A percentile compares a stretch with the other conserved stretches of the same genome.
These are phyloP conservation scores for Drosophila algonquin DNA, from an alignment of 2,888 invertebrate genomes.

Conservation along the genomic window DNA sequence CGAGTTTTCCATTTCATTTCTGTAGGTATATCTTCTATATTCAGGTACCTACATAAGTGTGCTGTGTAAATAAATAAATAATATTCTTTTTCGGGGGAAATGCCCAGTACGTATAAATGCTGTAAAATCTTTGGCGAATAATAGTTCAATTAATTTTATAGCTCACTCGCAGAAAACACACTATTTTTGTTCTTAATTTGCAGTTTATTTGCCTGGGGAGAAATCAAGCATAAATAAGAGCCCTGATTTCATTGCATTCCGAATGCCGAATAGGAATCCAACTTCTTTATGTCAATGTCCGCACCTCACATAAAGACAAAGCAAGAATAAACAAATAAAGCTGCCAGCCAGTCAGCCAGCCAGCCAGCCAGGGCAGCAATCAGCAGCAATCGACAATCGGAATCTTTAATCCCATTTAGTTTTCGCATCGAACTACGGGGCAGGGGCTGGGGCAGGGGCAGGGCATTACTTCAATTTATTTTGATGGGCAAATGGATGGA, in stretches of 20 bases:
- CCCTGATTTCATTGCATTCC: slow-evolving; percentile 27
- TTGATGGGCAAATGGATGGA: slow-evolving; percentile 66
- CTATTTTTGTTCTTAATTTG: background rate
- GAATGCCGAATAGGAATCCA: background rate
- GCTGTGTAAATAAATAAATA: too few species aligned
- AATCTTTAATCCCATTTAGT: slow-evolving; percentile 70
- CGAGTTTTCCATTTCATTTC: too few species aligned
- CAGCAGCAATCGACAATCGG: slow-evolving; percentile 48
- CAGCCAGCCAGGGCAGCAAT: slow-evolving; percentile 35
- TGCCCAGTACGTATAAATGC: too few species aligned
- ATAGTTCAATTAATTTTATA: slow-evolving; percentile 10
- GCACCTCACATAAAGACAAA: slow-evolving; percentile 21
- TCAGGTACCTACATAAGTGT: too few species aligned
- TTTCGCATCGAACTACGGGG: slow-evolving; percentile 49
- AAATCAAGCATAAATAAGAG: slow-evolving; percentile 13
- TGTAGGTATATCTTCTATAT: too few species aligned
- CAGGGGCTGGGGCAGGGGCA: background rate
- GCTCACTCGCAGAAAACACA: background rate
- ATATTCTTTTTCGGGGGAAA: too few species aligned
- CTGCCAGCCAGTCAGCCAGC: slow-evolving; percentile 9
- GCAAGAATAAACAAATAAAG: slow-evolving; percentile 48
- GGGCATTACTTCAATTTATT: slow-evolving; percentile 65
- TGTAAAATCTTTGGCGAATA: too few species aligned
- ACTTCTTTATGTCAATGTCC: background rate
- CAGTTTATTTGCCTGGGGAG: background rate